Percentiles rank a stretch among this genome's conserved stretches.
Conservation (phyloP, 2,888 invertebrate species). For the Perizoma affinitatum region DNA sequence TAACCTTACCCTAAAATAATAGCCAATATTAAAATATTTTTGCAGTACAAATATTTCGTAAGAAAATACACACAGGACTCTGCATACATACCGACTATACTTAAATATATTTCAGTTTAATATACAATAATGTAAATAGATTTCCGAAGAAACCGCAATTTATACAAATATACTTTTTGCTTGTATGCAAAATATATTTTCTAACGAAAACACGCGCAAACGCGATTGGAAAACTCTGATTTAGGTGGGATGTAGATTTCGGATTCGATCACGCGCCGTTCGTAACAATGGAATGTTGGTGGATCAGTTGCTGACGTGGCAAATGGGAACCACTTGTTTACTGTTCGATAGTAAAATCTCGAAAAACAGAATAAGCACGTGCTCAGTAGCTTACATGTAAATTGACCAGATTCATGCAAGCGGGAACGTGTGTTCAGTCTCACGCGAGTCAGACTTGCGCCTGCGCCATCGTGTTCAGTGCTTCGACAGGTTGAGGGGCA, state of each 20-base stretch:
- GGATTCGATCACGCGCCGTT: conserved; percentile 68
- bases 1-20: conserved; percentile 75
- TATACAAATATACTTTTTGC: conserved; percentile 77
- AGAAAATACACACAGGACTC: conserved; percentile 81
- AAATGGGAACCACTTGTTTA: conserved; percentile 55
- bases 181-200: conserved; percentile 59
- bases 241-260: conserved; percentile 79
- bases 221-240: conserved; percentile 56
- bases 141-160: conserved; percentile 68
- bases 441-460: conserved; percentile 56
- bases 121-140: conserved; percentile 81
- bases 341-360: conserved; percentile 47
- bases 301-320: conserved; percentile 45
- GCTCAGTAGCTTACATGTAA: conserved; percentile 35
- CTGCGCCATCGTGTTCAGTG: conserved; percentile 80
- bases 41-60: conserved; percentile 77
- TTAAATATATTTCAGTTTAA: conserved; percentile 77
- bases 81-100: conserved; percentile 77
- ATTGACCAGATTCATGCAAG: conserved; percentile 45
- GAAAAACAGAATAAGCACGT: conserved; percentile 39
- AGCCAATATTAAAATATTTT: conserved; percentile 82
- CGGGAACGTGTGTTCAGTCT: conserved; percentile 64
- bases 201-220: conserved; percentile 54
- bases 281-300: conserved; percentile 74
- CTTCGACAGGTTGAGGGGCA: conserved; percentile 95